phyloP scores from a whole-genome alignment of 2,888 invertebrate species.

The Tanypteryx hageni region DNA sequence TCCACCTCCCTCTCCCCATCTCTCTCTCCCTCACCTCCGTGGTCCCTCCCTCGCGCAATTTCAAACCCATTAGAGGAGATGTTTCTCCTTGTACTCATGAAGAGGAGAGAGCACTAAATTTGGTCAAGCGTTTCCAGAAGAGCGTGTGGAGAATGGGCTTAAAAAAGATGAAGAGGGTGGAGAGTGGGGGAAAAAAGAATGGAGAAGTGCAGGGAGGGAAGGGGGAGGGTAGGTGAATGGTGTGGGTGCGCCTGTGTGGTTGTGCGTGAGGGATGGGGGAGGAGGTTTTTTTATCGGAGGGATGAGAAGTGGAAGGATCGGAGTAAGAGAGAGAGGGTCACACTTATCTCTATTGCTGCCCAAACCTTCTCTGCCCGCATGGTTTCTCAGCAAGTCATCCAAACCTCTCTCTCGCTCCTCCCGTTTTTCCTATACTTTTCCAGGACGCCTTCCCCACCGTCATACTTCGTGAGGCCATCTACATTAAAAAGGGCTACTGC shows the following conservation, averaged over 20 bases:
- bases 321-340: background rate
- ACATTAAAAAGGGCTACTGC: slow-evolving; percentile 16
- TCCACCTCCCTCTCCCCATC: background rate
- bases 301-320: too few species aligned
- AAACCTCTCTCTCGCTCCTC: background rate
- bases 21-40: background rate
- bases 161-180: background rate
- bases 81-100: slow-evolving; percentile 28
- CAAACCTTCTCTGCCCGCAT: slow-evolving; percentile 30
- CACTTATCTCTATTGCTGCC: slow-evolving; percentile 29
- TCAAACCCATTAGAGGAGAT: slow-evolving; percentile 32
- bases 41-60: background rate
- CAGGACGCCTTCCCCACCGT: background rate
- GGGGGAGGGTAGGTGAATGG: background rate
- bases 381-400: slow-evolving; percentile 19
- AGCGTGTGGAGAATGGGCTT: background rate
- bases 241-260: background rate
- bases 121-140: slow-evolving; percentile 2
- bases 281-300: background rate
- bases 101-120: slow-evolving; percentile 22
- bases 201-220: background rate
- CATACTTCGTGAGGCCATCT: background rate
- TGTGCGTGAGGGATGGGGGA: background rate
- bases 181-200: background rate
- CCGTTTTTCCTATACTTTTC: background rate